Conservation (phyloP, 2,888 invertebrate species). For the Leucophora obtusa region DNA sequence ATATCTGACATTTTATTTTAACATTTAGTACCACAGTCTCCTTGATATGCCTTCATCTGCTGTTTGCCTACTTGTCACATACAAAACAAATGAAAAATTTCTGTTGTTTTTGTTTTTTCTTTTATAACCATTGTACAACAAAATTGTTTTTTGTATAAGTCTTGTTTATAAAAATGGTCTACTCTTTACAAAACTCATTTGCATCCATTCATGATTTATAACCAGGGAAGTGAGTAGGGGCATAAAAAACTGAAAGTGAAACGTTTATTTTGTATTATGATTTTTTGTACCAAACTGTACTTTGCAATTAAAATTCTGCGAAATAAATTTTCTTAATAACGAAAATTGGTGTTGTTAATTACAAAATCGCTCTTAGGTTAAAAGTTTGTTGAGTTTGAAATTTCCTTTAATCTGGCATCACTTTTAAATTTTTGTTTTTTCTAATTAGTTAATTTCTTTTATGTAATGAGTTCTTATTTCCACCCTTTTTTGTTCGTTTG, state of each 20-base stretch:
- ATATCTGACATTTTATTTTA: not conserved
- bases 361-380: not conserved
- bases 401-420: conserved; percentile 26
- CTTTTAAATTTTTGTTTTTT: not conserved
- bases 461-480: not conserved
- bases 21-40: conserved; percentile 25
- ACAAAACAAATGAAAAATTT: conserved; percentile 12
- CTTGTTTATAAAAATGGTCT: conserved; percentile 16
- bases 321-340: not conserved
- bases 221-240: not conserved
- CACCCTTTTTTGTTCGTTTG: conserved; percentile 7
- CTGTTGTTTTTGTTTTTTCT: not conserved
- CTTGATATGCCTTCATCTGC: conserved; percentile 18
- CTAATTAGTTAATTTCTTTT: conserved; percentile 28
- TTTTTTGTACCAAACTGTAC: conserved; percentile 46
- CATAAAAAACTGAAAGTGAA: conserved; percentile 14
- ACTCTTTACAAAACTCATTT: conserved; percentile 51
- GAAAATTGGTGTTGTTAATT: not conserved
- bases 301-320: not conserved
- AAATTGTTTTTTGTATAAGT: conserved; percentile 1
- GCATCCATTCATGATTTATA: conserved; percentile 54
- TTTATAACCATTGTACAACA: conserved; percentile 7
- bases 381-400: not conserved
- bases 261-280: not conserved
- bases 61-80: conserved; percentile 44